phyloP scores from a whole-genome alignment of 64 coral and sea anemone genomes.

The Hydrozoanthus tunicans region DNA sequence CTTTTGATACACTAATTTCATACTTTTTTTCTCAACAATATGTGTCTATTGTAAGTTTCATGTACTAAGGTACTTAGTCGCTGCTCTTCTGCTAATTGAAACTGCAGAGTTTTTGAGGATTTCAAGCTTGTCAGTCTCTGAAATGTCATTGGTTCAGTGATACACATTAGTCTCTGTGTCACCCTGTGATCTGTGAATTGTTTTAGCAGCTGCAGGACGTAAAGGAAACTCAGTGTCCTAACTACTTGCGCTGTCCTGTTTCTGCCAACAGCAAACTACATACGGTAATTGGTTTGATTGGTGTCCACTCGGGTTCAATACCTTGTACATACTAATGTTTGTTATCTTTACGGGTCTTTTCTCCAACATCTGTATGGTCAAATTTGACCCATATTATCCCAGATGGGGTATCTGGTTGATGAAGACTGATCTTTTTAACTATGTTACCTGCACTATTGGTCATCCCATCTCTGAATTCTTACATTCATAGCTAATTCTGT shows the following conservation, averaged over 20 bases:
- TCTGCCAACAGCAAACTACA: slow-evolving; percentile 26
- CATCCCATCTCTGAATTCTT: slow-evolving; percentile 33
- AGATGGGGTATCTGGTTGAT: slow-evolving; percentile 38
- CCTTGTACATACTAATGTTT: slow-evolving; percentile 12
- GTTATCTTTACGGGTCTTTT: slow-evolving; percentile 10
- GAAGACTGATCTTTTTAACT: slow-evolving; percentile 2
- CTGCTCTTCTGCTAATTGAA: not conserved
- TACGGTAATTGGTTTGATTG: not conserved
- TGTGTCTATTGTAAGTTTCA: not conserved
- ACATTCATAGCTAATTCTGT: slow-evolving; percentile 38
- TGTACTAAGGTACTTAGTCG: not conserved
- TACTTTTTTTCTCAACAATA: too few species aligned
- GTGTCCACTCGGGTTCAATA: not conserved
- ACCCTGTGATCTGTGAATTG: too few species aligned
- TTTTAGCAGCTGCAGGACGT: slow-evolving; percentile 25
- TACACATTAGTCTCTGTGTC: not conserved
- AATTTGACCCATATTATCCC: slow-evolving; percentile 47
- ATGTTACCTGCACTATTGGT: slow-evolving; percentile 37
- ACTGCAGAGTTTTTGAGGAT: not conserved
- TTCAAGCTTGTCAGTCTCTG: not conserved
- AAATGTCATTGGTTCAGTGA: not conserved
- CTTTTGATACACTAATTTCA: too few species aligned
- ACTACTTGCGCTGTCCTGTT: slow-evolving; percentile 28
- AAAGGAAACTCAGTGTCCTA: slow-evolving; percentile 18
- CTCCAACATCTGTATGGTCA: slow-evolving; percentile 13